Conservation (phyloP, 2,113 vertebrate species). For the Rynchops niger region DNA sequence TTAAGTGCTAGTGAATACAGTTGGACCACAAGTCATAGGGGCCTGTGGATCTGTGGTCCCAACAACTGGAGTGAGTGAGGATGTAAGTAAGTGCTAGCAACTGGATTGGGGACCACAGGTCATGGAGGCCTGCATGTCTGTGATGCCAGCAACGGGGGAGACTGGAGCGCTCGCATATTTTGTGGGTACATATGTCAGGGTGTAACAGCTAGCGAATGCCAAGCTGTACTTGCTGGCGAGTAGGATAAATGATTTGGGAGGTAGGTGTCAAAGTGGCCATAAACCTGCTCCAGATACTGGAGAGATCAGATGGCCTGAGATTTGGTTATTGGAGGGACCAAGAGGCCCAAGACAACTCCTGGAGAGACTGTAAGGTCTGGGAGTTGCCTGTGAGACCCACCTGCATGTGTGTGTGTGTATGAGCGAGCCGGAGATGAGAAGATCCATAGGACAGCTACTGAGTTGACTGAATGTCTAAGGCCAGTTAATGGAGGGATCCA, state of each 20-base stretch:
- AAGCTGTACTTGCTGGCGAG: not conserved
- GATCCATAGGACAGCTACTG: not conserved
- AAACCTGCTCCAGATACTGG: not conserved
- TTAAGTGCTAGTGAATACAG: not conserved
- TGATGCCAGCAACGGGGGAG: not conserved
- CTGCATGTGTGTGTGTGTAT: not conserved
- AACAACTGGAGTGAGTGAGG: not conserved
- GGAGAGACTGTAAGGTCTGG: not conserved
- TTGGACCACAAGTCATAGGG: not conserved
- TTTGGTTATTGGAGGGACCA: not conserved
- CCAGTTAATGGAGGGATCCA: not conserved
- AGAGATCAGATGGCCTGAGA: too few species aligned
- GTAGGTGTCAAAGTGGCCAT: not conserved
- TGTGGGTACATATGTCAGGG: too few species aligned
- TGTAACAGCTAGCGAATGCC: not conserved
- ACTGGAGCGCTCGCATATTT: not conserved
- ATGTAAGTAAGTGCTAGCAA: not conserved
- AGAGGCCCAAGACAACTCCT: not conserved
- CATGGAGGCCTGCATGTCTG: too few species aligned
- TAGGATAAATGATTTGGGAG: not conserved
- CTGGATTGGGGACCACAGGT: too few species aligned
- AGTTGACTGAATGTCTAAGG: not conserved
- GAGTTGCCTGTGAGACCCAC: not conserved
- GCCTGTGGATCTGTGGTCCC: not conserved
- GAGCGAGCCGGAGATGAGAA: not conserved